Evolutionary conservation across 2,113 vertebrate species (phyloP), one percentile per base, ranked within the genome.

Genomic region (Cranoglanis bouderius): DNA sequence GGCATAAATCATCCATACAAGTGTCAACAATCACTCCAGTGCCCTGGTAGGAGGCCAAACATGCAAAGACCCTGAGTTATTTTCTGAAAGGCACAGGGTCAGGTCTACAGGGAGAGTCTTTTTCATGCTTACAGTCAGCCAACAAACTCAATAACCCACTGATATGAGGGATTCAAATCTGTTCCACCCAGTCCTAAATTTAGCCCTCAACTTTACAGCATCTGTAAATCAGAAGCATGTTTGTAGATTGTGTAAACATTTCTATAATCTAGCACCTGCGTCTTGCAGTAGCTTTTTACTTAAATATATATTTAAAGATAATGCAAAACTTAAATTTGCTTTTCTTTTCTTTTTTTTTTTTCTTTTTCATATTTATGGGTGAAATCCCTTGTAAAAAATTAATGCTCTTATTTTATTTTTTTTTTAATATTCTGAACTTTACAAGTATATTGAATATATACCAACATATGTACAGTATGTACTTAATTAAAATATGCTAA

Each of bases 1-100:
- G 67, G 35, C 55, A 85, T 88, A 78, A 92, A 92, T 90, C 90
- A 92, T 87, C 77, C 51, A 85, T 78, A 86, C 63, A 80, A 53
- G 18, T 84, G 63, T 82, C 75, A 88, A 57, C 53, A 13, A 14
- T 46, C 75, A 85, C 51, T 82, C 32, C 78, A 82, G 51, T 63
- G 38, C 24, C n/a, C 84, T 81, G 51, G 43, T 61, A 59, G 57
- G 77, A 74, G 65, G 43, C 81, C 82, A 57, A 86, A 85, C 65
- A 78, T 53, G 35, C 32, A 85, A 85, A 89, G 77, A 81, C 21
- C 84, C 61, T 0, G 18, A 89, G 57, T 43, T 40, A 32, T 82
- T 86, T 63, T 77, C 65, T 67, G 61, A 61, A 75, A 78, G 32
- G 18, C 78, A 24, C 4, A 21, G 13, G 21, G 77, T 74, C 40